A percentile compares a stretch with the other conserved stretches of the same genome.
Conservation (phyloP, 37 sponge, comb jelly and placozoan species). For the Lycopodina hypogea region DNA sequence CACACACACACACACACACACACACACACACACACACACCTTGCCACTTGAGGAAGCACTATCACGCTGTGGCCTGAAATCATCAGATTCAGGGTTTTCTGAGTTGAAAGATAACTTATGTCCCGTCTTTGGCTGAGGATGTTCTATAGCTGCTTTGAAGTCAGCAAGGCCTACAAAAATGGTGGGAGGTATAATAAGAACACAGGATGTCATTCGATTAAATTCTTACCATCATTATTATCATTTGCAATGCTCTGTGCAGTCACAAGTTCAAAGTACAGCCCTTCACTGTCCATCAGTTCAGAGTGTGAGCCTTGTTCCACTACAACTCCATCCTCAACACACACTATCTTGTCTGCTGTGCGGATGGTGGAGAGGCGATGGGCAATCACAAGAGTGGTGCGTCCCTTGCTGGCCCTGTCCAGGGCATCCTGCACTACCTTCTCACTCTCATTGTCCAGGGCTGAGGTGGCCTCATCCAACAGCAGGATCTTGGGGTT, state of each 20-base stretch:
- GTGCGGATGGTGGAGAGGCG: conserved; percentile 85
- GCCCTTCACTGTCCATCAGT: conserved; percentile 73
- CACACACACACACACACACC: too few species aligned
- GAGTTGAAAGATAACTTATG: too few species aligned
- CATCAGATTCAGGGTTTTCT: too few species aligned
- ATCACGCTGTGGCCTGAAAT: too few species aligned
- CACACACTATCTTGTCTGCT: conserved; percentile 69
- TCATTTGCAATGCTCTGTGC: conserved; percentile 70
- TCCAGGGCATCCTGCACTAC: conserved; percentile 90
- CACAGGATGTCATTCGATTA: too few species aligned
- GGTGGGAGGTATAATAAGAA: too few species aligned
- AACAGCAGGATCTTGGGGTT: conserved; percentile 89
- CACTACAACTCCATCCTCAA: conserved; percentile 64
- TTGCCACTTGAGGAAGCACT: too few species aligned
- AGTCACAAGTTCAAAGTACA: conserved; percentile 90
- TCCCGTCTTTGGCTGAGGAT: background rate
- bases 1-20: too few species aligned
- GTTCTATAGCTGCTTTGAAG: conserved; percentile 50
- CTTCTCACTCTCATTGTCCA: conserved; percentile 89
- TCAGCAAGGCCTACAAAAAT: conserved; percentile 54
- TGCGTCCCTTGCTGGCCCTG: conserved; percentile 89
- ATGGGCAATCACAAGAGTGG: conserved; percentile 92
- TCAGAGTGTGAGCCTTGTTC: conserved; percentile 81
- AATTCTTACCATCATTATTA: too few species aligned
- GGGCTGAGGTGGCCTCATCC: conserved; percentile 94